Conservation (phyloP, 2,888 invertebrate genomes). For the Nomada ruficornis region DNA sequence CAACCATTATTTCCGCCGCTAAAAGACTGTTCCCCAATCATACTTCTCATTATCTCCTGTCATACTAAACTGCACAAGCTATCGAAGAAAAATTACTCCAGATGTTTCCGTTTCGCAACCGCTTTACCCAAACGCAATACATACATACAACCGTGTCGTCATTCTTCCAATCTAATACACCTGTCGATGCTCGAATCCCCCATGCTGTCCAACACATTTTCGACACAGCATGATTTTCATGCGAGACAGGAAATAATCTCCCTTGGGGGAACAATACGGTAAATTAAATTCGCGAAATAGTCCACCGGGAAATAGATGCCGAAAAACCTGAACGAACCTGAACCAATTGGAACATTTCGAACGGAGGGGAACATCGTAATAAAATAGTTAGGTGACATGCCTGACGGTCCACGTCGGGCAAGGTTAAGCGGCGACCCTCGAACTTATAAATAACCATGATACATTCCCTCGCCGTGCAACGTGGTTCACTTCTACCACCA, state of each 20-base stretch:
- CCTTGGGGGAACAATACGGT: not conserved
- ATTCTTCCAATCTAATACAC: not conserved
- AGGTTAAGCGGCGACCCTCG: constrained; percentile 82
- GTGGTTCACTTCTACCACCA: constrained; percentile 20
- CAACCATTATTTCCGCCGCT: no score
- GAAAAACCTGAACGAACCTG: constrained; percentile 56
- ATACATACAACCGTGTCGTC: not conserved
- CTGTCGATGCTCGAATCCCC: not conserved
- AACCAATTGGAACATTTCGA: constrained; percentile 70
- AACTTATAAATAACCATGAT: constrained; percentile 80
- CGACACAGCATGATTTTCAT: not conserved
- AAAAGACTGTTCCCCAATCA: no score
- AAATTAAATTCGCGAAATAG: constrained; percentile 26
- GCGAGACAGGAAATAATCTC: no score
- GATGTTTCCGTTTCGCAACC: no score
- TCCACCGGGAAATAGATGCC: constrained; percentile 12
- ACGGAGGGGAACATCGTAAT: constrained; percentile 58
- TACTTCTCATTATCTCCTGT: no score
- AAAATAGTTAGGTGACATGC: constrained; percentile 75
- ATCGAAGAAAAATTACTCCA: no score
- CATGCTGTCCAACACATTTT: not conserved
- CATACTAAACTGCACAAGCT: no score
- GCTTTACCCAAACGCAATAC: no score
- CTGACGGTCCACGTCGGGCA: constrained; percentile 79
- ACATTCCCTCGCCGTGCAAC: constrained; percentile 59